Evolutionary conservation across 1,140 invertebrate genomes (phyloP), one percentile per base, ranked within the genome.

Genomic region (Neuroterus valhalla): DNA sequence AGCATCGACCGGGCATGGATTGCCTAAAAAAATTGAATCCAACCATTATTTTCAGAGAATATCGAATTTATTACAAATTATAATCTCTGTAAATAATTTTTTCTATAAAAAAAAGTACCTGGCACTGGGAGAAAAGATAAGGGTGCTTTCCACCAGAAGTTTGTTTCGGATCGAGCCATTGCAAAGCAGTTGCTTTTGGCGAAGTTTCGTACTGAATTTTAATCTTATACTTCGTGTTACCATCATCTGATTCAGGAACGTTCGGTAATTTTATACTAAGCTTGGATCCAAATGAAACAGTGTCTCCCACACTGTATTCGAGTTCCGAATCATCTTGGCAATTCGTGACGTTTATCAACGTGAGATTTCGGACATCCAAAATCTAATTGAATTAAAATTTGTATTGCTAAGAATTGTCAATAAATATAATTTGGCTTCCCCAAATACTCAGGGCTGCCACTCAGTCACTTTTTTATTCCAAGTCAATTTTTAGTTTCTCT

Each of bases 51-150:
- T 46, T 76, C 48, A 68, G 68, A 72, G 74, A 8, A 8, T 15
- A 48, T 23, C 19, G 3, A 19, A 21, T 55, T 15, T 5, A 75
- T 76, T 48, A 52, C 50, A 48, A 3, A 74, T 82, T 69, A 76
- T 55, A 70, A 50, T 70, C 26, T 68, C 71, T 46, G 66, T 45
- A 68, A 42, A 38, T 66, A 2, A 42, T 48, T 66, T 44, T 68
- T 52, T 69, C 62, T 52, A 86, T 42, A 62, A 38, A 62, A 38
- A 50, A 44, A 21, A 43, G 66, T 91, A 96, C 95, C 91, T 97
- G 94, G 89, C 96, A 98, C 88, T 98, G 97, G 77, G 96, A 98
- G 90, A 96, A 99, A 76, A 99, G 84, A 87, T 96, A 99, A 0
- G 98, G 97, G 83, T 96, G 92, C 77, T 93, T 92, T 89, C 96